These are phyloP conservation scores for Apodemus sylvaticus DNA, from an alignment of 2,113 vertebrate species.

Conservation along the genomic window DNA sequence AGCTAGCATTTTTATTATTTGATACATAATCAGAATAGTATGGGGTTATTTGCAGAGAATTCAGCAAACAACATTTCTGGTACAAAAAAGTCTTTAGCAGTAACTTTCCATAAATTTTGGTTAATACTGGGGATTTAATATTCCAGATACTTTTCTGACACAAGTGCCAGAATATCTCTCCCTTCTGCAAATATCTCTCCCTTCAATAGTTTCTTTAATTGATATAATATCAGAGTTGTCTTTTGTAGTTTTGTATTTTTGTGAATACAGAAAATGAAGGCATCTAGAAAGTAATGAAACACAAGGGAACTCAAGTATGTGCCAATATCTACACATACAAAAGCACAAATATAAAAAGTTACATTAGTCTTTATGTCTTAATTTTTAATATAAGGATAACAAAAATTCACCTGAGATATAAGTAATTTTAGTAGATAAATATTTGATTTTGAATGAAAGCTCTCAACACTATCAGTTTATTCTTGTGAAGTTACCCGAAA, in stretches of 20 bases:
- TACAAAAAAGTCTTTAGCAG: not conserved
- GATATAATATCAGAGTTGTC: not conserved
- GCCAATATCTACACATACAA: not conserved
- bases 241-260: not conserved
- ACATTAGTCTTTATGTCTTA: not conserved
- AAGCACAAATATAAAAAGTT: not conserved
- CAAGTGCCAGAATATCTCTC: not conserved
- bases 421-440: not conserved
- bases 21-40: not conserved
- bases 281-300: not conserved
- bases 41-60: not conserved
- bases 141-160: not conserved
- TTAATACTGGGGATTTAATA: not conserved
- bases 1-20: not conserved
- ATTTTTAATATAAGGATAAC: not conserved
- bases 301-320: not conserved
- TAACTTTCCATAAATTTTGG: not conserved
- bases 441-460: not conserved
- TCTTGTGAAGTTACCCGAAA: not conserved
- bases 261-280: not conserved
- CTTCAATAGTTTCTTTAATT: not conserved
- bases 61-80: not conserved
- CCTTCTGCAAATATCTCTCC: not conserved
- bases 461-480: not conserved
- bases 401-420: not conserved